Conservation (phyloP, 2,888 invertebrate species). For the Minunthozetes semirufus region DNA sequence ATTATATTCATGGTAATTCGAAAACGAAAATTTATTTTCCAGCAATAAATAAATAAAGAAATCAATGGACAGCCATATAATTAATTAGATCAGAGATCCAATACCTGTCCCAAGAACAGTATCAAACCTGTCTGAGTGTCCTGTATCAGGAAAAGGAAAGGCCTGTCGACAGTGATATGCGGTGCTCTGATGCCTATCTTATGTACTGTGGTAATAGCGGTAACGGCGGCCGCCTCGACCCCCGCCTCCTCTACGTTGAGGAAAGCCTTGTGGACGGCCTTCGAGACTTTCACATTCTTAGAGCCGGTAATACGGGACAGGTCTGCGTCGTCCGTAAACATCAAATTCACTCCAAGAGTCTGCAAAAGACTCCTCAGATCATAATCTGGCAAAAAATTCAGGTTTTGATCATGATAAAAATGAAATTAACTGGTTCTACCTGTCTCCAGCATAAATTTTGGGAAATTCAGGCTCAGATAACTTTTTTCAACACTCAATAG, state of each 20-base stretch:
- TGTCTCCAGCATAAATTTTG: background rate
- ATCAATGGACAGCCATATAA: background rate
- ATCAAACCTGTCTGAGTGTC: conserved; percentile 36
- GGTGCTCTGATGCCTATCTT: conserved; percentile 28
- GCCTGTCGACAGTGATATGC: conserved; percentile 44
- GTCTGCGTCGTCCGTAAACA: conserved; percentile 18
- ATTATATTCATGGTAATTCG: too few species aligned
- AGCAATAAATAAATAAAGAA: background rate
- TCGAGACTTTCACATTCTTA: background rate
- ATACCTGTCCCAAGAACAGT: conserved; percentile 28
- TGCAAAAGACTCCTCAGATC: background rate
- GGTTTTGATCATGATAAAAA: background rate
- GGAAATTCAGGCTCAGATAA: background rate
- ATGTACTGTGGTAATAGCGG: conserved; percentile 34
- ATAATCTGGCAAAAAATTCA: background rate
- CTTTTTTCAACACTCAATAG: background rate
- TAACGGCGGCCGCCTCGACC: conserved; percentile 33
- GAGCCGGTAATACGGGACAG: conserved; percentile 25
- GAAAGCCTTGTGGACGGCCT: conserved; percentile 31
- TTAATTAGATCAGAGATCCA: background rate
- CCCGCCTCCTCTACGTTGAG: conserved; percentile 36
- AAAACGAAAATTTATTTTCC: too few species aligned
- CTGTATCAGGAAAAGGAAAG: conserved; percentile 46
- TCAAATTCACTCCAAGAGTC: background rate
- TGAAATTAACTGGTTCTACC: background rate